Conservation (phyloP, 1,140 invertebrate species). For the Drosophila persimilis region DNA sequence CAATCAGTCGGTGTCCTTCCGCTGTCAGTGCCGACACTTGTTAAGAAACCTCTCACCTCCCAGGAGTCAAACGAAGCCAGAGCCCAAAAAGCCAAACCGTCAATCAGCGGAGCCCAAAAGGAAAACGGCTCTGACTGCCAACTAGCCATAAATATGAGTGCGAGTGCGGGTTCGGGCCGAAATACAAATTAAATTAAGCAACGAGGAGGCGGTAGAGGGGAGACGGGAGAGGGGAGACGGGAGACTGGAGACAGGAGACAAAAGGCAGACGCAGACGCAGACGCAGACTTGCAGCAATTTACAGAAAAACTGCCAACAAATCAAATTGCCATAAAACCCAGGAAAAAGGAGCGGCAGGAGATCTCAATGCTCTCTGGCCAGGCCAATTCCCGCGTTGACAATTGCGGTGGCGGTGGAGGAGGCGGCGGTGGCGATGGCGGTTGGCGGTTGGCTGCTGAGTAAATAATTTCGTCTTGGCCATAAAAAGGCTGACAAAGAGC, state of each 20-base stretch:
- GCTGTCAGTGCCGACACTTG: slow-evolving; percentile 16
- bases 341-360: background rate
- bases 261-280: slow-evolving; percentile 43
- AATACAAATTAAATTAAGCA: slow-evolving; percentile 76
- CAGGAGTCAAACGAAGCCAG: background rate
- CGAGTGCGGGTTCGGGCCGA: slow-evolving; percentile 18
- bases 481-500: slow-evolving; percentile 60
- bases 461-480: slow-evolving; percentile 78
- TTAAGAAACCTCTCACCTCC: slow-evolving; percentile 19
- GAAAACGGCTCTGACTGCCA: slow-evolving; percentile 43
- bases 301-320: slow-evolving; percentile 70
- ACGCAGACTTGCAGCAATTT: slow-evolving; percentile 56
- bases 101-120: slow-evolving; percentile 45
- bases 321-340: slow-evolving; percentile 74
- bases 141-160: slow-evolving; percentile 66
- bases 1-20: slow-evolving; percentile 9
- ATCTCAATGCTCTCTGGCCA: slow-evolving; percentile 25
- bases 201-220: background rate
- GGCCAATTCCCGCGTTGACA: slow-evolving; percentile 76
- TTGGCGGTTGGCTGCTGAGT: slow-evolving; percentile 41
- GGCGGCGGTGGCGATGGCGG: background rate
- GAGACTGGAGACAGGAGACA: slow-evolving; percentile 31
- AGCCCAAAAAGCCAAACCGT: slow-evolving; percentile 18
- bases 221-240: no score
- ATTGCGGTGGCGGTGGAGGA: slow-evolving; percentile 46